phyloP scores from a whole-genome alignment of 2,113 vertebrate genomes.

The Callospermophilus lateralis region DNA sequence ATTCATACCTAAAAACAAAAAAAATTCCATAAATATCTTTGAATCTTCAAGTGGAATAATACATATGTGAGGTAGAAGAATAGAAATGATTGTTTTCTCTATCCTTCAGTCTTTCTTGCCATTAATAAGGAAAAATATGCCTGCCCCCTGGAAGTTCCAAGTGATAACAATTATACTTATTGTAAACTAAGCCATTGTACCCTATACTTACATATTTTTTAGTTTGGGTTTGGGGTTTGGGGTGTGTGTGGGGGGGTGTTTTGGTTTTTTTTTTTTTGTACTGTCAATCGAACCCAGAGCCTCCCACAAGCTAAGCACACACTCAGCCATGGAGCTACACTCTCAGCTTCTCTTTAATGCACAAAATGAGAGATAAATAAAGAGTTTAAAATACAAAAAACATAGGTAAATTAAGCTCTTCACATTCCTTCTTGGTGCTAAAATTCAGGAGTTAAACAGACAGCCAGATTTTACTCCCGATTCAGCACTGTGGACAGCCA shows the following conservation, averaged over 20 bases:
- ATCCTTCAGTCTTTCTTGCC: background rate
- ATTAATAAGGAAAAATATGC: background rate
- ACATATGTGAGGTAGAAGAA: background rate
- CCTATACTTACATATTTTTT: background rate
- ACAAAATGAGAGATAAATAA: background rate
- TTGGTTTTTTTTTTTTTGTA: background rate
- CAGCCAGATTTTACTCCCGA: background rate
- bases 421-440: background rate
- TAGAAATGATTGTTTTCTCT: background rate
- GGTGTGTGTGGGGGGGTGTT: background rate
- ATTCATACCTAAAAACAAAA: constrained; percentile 26
- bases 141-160: background rate
- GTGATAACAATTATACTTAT: background rate
- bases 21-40: background rate
- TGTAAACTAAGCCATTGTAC: background rate
- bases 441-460: background rate
- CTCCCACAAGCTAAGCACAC: too few species aligned
- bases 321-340: background rate
- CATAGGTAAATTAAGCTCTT: background rate
- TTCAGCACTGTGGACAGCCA: constrained; percentile 72
- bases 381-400: background rate
- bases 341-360: too few species aligned
- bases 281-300: background rate
- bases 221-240: background rate
- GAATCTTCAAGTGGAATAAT: background rate